Evolutionary conservation across 2,888 invertebrate species (phyloP), one percentile per base, ranked within the genome.

Genomic region (Watsonalla cultraria): DNA sequence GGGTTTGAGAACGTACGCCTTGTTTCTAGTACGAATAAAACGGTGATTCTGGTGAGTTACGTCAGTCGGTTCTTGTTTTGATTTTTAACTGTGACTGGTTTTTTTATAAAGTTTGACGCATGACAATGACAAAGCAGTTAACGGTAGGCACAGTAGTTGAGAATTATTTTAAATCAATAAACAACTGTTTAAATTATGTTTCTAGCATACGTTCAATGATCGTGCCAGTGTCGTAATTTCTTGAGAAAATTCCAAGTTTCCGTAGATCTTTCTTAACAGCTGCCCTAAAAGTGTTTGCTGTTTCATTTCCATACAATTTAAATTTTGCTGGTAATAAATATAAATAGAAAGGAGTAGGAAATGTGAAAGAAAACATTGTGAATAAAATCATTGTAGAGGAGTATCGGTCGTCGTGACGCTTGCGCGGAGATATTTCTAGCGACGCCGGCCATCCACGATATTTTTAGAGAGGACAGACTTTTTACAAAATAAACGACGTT

Each of bases 401-500:
- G 62, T 62, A 57, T 57, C 61, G 60, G 66, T 60, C 58, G 61
- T 65, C 64, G 65, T 80, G 78, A 80, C 81, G 78, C 74, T 70
- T 70, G 62, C 71, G 76, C 74, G 66, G 73, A 77, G 82, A 80
- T 87, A 86, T 87, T 89, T 83, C 72, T 70, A 78, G 81, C 74
- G 79, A 82, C 86, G 87, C 84, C 81, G 79, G 76, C 83, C 79
- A 76, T 69, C 72, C 76, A 74, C 64, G 78, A 65, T 90, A 90
- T 90, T 87, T 90, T 85, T 90, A 89, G 89, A 82, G 76, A 77
- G 74, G 83, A 83, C 84, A 77, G 82, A 84, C 83, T 82, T 89
- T 86, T 87, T 86, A 88, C 85, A 86, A 88, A 89, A 88, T 86
- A 86, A 83, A 86, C 82, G 67, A 64, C 79, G 79, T 79, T 78